Evolutionary conservation across 2,888 invertebrate genomes (phyloP), one percentile per base, ranked within the genome.

Genomic region (Adineta ricciae): DNA sequence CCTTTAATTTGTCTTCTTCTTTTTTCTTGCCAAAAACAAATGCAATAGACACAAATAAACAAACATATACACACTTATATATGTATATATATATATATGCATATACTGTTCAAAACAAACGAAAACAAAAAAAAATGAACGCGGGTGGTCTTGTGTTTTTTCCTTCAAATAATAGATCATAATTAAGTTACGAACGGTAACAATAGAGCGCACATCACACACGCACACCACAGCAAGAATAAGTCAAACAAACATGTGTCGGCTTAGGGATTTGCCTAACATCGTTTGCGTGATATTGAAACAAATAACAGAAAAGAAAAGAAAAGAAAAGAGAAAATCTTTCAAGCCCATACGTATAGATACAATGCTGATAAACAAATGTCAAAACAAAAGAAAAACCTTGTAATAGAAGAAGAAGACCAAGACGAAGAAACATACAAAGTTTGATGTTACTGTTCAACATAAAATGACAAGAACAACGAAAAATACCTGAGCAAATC

Each of bases 91-190:
- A 64, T 64, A 36, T 64, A 64, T 64, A 64, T 64, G 64, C 64
- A 64, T 64, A 64, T 64, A 64, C 64, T 64, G 64, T 64, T 64
- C 64, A 64, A 64, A 64, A 64, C 64, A 64, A 64, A 64, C 64
- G 19, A 64, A 36, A 32, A n/a, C 27, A 27, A 32, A 64, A 32
- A n/a, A n/a, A n/a, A n/a, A n/a, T n/a, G n/a, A n/a, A n/a, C n/a
- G n/a, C n/a, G n/a, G n/a, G n/a, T n/a, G 19, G 32, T 64, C 46
- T 46, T 32, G 27, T 64, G 32, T 64, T n/a, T n/a, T 32, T 64
- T 64, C 27, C 7, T 64, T 64, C 32, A 19, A 32, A 36, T 64
- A 32, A 64, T 64, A 27, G 32, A 64, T 64, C 64, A 64, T 64
- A 64, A 64, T 64, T 5, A 64, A 64, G 64, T 64, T 64, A 64